These are phyloP conservation scores for Macrosteles quadrilineatus DNA, from an alignment of 1,140 invertebrate genomes.

Conservation along the genomic window DNA sequence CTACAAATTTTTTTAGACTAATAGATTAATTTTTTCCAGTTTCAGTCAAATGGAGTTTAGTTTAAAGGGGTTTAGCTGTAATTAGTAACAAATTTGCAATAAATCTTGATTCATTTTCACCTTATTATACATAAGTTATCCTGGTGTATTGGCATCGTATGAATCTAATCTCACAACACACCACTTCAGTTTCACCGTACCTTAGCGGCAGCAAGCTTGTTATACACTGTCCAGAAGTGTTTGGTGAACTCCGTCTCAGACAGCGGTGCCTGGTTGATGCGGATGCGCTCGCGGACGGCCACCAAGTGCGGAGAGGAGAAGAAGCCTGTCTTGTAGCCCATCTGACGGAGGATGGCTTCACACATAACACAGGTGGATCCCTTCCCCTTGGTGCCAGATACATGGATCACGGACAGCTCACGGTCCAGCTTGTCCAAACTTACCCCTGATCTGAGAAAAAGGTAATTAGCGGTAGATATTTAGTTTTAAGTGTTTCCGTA, in stretches of 20 bases:
- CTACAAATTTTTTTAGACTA: no score
- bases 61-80: no score
- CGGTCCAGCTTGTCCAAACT: constrained; percentile 61
- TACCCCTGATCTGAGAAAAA: constrained; percentile 66
- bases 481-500: no score
- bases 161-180: no score
- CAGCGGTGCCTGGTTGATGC: constrained; percentile 82
- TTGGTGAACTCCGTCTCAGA: constrained; percentile 70
- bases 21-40: no score
- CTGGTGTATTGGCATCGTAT: no score
- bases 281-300: constrained; percentile 88
- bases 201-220: constrained; percentile 56
- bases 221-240: constrained; percentile 85
- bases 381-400: constrained; percentile 96
- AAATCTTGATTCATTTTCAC: no score
- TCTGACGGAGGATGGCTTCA: constrained; percentile 83
- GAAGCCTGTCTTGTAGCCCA: constrained; percentile 91
- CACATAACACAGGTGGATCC: constrained; percentile 92
- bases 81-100: no score
- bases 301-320: constrained; percentile 96
- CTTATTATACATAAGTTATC: no score
- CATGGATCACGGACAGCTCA: constrained; percentile 83
- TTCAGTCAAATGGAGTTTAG: no score
- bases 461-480: no score
- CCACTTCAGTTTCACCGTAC: no score